phyloP scores from a whole-genome alignment of 2,888 invertebrate species.

The Brachyptera risi region DNA sequence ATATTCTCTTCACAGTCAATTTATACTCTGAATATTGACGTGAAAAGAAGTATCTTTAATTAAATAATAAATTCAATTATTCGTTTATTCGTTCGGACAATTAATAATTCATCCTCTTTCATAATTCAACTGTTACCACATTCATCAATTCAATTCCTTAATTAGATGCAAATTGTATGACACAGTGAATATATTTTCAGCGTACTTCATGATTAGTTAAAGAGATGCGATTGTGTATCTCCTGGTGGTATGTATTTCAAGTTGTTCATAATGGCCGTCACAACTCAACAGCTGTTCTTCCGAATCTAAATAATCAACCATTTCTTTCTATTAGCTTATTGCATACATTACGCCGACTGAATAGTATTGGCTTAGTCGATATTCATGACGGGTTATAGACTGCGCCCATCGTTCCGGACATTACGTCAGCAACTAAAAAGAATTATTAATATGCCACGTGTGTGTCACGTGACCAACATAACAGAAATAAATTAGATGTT shows the following conservation, averaged over 20 bases:
- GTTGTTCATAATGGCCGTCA: neutral
- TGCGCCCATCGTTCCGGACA: neutral
- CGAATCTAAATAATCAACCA: neutral
- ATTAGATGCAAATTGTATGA: no score
- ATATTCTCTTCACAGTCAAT: no score
- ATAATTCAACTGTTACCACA: no score
- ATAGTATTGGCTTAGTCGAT: constrained; percentile 3
- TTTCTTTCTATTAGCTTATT: neutral
- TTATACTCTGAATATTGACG: no score
- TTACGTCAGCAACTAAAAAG: constrained; percentile 1
- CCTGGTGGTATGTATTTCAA: neutral
- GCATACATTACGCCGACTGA: neutral
- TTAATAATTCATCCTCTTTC: no score
- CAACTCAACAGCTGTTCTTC: neutral
- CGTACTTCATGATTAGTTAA: no score
- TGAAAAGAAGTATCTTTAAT: no score
- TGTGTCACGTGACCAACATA: neutral
- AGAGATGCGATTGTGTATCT: neutral
- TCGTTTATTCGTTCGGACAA: no score
- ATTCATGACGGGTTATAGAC: neutral
- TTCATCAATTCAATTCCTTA: no score
- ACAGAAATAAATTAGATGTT: constrained; percentile 11
- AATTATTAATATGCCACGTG: constrained; percentile 7
- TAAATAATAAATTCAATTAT: no score
- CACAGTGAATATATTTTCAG: no score